Conservation (phyloP, 2,797 vertebrate species). For the Echeneis naucrates region DNA sequence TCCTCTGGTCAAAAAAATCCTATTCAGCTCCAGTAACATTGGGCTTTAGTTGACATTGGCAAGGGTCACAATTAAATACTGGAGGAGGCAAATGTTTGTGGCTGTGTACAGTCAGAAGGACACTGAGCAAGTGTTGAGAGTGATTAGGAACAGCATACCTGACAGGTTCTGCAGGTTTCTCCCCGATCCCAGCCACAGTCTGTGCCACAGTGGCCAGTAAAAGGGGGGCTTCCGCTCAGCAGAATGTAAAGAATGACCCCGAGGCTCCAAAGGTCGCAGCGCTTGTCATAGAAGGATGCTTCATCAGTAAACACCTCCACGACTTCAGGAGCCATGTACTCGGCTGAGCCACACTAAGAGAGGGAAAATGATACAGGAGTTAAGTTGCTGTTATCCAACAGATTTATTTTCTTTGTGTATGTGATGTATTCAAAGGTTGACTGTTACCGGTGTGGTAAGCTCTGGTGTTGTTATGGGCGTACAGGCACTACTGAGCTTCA, state of each 20-base stretch:
- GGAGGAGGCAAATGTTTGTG: no score
- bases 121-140: not conserved
- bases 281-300: conserved; percentile 98
- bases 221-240: conserved; percentile 96
- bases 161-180: conserved; percentile 93
- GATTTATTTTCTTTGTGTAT: not conserved
- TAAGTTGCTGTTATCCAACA: not conserved
- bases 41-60: no score
- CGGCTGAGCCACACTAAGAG: conserved; percentile 93
- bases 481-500: conserved; percentile 95
- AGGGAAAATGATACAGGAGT: not conserved
- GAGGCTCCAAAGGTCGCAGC: conserved; percentile 97
- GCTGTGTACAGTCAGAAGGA: not conserved
- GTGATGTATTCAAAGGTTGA: not conserved
- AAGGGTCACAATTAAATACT: no score
- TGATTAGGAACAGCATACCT: conserved; percentile 81
- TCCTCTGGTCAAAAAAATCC: no score
- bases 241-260: conserved; percentile 98
- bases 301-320: conserved; percentile 98
- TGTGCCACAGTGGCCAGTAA: conserved; percentile 94
- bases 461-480: conserved; percentile 97
- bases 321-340: conserved; percentile 99
- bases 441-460: conserved; percentile 93
- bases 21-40: no score
- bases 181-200: conserved; percentile 98